A percentile compares a stretch with the other conserved stretches of the same genome.
Evolutionary conservation across 2,113 vertebrate species (phyloP).

Genomic region (Laticauda colubrina): DNA sequence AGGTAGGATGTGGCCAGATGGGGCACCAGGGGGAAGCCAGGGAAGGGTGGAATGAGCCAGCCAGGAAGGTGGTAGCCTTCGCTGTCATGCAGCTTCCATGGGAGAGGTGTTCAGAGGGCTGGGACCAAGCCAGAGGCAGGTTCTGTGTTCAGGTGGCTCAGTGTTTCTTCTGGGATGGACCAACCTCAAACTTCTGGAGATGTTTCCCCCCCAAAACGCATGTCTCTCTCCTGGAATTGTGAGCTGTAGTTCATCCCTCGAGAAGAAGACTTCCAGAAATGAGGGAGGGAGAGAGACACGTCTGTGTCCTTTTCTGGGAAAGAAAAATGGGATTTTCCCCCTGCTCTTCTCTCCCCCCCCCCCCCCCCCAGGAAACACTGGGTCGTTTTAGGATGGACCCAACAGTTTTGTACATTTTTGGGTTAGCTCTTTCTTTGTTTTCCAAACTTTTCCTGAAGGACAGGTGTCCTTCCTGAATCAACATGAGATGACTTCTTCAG

Average conservation of each 20-base stretch:
- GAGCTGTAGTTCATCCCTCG: background rate
- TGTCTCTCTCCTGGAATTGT: background rate
- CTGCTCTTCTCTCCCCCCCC: rapidly evolving
- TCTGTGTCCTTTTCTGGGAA: background rate
- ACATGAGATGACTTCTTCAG: background rate
- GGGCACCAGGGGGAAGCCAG: background rate
- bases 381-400: background rate
- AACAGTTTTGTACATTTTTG: background rate
- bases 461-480: background rate
- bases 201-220: background rate
- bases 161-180: background rate
- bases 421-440: background rate
- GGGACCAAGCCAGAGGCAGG: background rate
- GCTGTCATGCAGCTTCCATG: background rate
- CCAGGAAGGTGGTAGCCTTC: background rate
- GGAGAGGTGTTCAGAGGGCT: background rate
- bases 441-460: background rate
- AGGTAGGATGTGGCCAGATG: background rate
- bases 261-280: background rate
- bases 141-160: background rate
- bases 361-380: background rate
- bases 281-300: too few species aligned
- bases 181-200: background rate
- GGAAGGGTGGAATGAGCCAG: background rate
- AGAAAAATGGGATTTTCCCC: background rate